Evolutionary conservation across 2,113 vertebrate genomes (phyloP), one percentile per base, ranked within the genome.

Genomic region (Polypterus bichir): DNA sequence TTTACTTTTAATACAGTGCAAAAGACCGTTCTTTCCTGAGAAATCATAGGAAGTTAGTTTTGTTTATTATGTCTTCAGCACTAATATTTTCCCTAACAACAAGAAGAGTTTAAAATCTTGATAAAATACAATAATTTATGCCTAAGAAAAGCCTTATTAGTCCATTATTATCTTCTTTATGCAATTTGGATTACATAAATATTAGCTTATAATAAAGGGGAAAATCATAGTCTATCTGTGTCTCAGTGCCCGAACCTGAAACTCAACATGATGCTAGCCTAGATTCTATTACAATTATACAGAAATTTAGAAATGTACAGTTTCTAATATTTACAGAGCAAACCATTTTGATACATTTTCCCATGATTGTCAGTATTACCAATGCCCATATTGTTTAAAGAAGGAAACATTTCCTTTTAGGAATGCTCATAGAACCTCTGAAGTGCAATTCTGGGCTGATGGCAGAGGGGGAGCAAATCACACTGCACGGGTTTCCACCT

Each of bases 401-500:
- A 60, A 74, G 69, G 68, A 74, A n/a, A 62, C 69, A 68, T 65
- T 73, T 68, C 63, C 68, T 72, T 74, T 74, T 63, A 70, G 79
- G 80, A 86, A 85, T 85, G 80, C 74, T 73, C 71, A 67, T 66
- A 64, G 66, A 72, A 62, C 81, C 83, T 85, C 72, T 74, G 64
- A 77, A 84, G 85, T 86, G 81, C 79, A 86, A 85, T 68, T 74
- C 3, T 54, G 44, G 5, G 47, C 56, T 69, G 47, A 56, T 62
- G 65, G 60, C 48, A 66, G 60, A 72, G 69, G 60, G 27, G 27
- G 27, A 27, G 27, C 27, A 27, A 71, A 71, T 79, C 90, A 98
- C 69, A 97, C 77, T 6, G 87, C 84, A 61, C 92, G 90, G 7
- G 92, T 97, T 83, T 97, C 95, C 83, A 95, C 83, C 78, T 97